Conservation (phyloP, 1,140 invertebrate genomes). For the Drosophila lacertosa region DNA sequence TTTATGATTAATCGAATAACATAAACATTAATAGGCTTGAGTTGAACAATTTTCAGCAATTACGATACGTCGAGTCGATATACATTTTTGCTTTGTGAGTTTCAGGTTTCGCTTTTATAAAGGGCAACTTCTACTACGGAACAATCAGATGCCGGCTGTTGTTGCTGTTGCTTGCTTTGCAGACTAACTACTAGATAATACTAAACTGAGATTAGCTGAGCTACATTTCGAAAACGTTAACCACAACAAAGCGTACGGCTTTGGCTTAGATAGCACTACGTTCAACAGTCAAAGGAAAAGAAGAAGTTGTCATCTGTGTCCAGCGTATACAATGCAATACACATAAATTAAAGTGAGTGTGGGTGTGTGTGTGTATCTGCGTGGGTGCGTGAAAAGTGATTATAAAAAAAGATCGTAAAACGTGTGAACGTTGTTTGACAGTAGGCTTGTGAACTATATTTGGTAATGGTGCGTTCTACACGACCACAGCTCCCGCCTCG, state of each 20-base stretch:
- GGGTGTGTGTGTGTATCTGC: constrained; percentile 35
- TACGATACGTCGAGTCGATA: constrained; percentile 68
- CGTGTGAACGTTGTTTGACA: constrained; percentile 30
- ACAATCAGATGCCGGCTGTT: constrained; percentile 54
- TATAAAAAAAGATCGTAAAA: constrained; percentile 52
- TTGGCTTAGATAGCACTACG: constrained; percentile 60
- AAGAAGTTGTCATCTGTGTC: constrained; percentile 34
- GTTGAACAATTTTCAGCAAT: constrained; percentile 73
- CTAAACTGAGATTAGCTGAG: constrained; percentile 69
- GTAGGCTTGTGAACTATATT: constrained; percentile 1
- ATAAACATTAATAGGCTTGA: constrained; percentile 43
- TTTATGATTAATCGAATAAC: constrained; percentile 35
- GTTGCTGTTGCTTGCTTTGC: constrained; percentile 34
- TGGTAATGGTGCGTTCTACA: constrained; percentile 78
- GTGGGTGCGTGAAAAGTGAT: constrained; percentile 14
- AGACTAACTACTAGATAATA: constrained; percentile 66
- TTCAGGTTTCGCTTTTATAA: constrained; percentile 42
- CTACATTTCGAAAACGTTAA: constrained; percentile 63
- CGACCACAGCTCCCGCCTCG: constrained; percentile 90
- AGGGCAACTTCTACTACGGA: constrained; percentile 54
- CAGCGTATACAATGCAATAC: constrained; percentile 69
- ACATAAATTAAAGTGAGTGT: constrained; percentile 35
- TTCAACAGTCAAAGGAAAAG: constrained; percentile 54
- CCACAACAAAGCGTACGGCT: constrained; percentile 53
- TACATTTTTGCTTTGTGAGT: constrained; percentile 41